Conservation (phyloP, 1,140 invertebrate species). For the Periplaneta americana region DNA sequence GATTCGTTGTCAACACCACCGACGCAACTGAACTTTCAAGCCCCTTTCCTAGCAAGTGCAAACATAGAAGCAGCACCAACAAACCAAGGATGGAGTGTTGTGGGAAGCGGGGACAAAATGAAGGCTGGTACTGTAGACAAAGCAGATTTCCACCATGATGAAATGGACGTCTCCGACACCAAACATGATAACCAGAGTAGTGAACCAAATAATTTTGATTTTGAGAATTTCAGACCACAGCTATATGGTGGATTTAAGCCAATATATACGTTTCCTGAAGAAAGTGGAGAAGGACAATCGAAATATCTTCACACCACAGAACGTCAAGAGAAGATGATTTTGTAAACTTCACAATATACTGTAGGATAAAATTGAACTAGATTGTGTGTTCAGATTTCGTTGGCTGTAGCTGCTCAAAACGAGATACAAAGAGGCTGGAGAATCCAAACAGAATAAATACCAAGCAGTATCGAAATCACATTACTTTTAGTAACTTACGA, state of each 20-base stretch:
- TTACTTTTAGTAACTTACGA: too few relatives aligned
- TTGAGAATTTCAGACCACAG: slow-evolving; percentile 62
- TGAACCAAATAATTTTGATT: slow-evolving; percentile 42
- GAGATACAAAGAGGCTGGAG: too few relatives aligned
- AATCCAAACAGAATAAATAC: too few relatives aligned
- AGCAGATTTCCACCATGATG: background rate
- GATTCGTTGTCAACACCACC: background rate
- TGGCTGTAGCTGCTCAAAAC: background rate
- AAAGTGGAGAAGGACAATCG: background rate
- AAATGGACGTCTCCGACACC: background rate
- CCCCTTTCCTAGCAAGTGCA: slow-evolving; percentile 53
- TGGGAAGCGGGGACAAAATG: slow-evolving; percentile 31
- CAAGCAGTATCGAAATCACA: too few relatives aligned
- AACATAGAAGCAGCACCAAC: slow-evolving; percentile 33
- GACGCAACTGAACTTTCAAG: slow-evolving; percentile 47
- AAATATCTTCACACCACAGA: background rate
- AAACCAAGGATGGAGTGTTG: slow-evolving; percentile 57
- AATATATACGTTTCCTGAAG: slow-evolving; percentile 39
- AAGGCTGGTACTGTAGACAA: slow-evolving; percentile 17
- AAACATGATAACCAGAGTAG: slow-evolving; percentile 17
- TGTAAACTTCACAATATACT: background rate
- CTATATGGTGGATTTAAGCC: slow-evolving; percentile 63
- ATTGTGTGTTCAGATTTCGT: background rate
- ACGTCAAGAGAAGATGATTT: slow-evolving; percentile 8
- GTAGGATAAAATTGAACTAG: background rate